phyloP scores from a whole-genome alignment of 2,113 vertebrate genomes.

The Abramis brama region DNA sequence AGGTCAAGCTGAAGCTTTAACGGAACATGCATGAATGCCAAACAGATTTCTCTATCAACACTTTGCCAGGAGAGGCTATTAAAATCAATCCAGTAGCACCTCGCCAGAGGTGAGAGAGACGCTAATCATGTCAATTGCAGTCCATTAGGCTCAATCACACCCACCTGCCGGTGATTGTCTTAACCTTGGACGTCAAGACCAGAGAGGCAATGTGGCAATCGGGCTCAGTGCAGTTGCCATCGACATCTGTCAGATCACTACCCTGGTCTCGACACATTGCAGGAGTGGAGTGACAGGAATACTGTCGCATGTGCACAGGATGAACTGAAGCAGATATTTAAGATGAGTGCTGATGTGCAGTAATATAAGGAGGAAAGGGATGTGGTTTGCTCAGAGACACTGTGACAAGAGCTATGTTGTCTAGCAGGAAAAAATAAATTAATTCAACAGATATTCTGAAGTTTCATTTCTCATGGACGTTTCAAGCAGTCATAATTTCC shows the following conservation, averaged over 20 bases:
- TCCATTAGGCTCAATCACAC: conserved; percentile 61
- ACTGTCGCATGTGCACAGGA: not conserved
- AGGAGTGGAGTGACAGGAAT: not conserved
- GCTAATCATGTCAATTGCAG: conserved; percentile 61
- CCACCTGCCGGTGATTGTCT: conserved; percentile 51
- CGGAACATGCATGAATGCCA: conserved; percentile 43
- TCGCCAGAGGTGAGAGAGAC: conserved; percentile 48
- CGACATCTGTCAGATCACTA: conserved; percentile 36
- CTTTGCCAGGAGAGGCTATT: conserved; percentile 53
- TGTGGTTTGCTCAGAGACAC: not conserved
- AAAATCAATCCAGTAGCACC: conserved; percentile 58
- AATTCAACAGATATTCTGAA: not conserved
- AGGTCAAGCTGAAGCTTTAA: conserved; percentile 46
- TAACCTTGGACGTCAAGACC: conserved; percentile 53
- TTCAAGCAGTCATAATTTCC: not conserved
- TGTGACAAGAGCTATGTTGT: not conserved
- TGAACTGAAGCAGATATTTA: not conserved
- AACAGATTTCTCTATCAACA: conserved; percentile 47
- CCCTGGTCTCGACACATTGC: not conserved
- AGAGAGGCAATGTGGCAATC: not conserved
- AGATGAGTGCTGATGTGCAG: not conserved
- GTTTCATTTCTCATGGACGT: not conserved
- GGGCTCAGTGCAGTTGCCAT: conserved; percentile 18
- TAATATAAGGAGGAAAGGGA: not conserved
- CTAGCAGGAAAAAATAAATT: not conserved